Percentiles rank a stretch among this genome's conserved stretches.
Conservation (phyloP, 2,797 vertebrate species). For the Schizopygopsis malacanthus region DNA sequence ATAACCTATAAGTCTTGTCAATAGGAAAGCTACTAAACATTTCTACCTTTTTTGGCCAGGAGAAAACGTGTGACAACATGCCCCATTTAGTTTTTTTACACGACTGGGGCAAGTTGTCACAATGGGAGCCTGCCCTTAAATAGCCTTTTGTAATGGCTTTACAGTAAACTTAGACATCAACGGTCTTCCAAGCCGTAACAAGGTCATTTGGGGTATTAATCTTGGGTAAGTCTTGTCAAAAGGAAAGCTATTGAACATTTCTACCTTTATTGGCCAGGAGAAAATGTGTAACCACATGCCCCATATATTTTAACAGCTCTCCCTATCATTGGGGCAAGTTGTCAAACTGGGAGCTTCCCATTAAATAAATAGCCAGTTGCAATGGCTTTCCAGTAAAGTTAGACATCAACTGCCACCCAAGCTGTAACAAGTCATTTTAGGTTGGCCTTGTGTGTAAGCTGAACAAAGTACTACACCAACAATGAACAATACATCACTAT, state of each 20-base stretch:
- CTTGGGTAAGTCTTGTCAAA: too few species aligned
- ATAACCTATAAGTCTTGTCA: not conserved
- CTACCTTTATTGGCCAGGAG: not conserved
- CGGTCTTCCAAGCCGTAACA: not conserved
- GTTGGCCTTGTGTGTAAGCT: not conserved
- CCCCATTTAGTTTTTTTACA: not conserved
- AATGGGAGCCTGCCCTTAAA: not conserved
- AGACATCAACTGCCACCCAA: not conserved
- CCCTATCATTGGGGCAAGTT: not conserved
- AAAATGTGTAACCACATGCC: not conserved
- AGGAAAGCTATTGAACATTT: not conserved
- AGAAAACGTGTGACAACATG: slow-evolving; percentile 2
- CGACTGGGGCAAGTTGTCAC: not conserved
- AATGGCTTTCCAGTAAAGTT: not conserved
- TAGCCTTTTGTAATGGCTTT: not conserved
- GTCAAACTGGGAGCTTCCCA: not conserved
- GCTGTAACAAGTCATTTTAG: not conserved
- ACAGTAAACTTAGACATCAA: not conserved
- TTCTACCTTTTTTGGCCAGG: not conserved
- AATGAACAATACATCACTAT: not conserved
- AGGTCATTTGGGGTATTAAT: not conserved
- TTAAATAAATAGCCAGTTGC: not conserved
- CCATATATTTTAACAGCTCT: not conserved
- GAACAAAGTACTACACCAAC: not conserved
- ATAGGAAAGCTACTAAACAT: not conserved